Evolutionary conservation across 2,888 invertebrate genomes (phyloP), one percentile per base, ranked within the genome.

Genomic region (Himalopsyche tibetana): DNA sequence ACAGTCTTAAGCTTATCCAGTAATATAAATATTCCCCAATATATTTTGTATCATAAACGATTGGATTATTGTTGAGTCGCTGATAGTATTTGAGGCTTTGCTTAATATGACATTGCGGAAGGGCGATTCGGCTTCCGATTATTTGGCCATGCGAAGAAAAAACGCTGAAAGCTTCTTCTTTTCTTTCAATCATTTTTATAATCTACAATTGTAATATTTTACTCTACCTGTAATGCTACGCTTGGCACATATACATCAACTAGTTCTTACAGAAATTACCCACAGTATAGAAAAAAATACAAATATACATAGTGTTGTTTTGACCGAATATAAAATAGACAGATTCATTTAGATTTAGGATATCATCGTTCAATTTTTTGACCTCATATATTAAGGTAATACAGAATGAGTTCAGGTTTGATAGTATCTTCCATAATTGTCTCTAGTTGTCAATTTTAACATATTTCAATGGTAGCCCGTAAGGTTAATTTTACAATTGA

Each of bases 161-260:
- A 74, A 63, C 63, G 85, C 85, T 86, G 38, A 80, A 86, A 83
- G 85, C 85, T 86, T 86, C 42, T 80, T 80, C 5, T n/a, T 28
- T 63, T 74, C 74, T 36, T 74, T 74, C 74, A 36, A 74, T 38
- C 74, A 74, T 74, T 36, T 74, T 74, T 74, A 11, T 36, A 42
- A 82, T 82, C 82, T 12, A 74, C 15, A 12, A 28, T 55, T 82
- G 40, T 51, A 82, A 85, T 51, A 38, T 80, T 82, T 63, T 82
- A 82, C 63, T 82, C 19, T 86, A 83, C 74, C 87, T 87, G 86
- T 87, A 87, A 86, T 86, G 86, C 87, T 86, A 86, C 80, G 87
- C 87, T 87, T 87, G 86, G 86, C 82, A 86, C 87, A 74, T 80
- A 45, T 80, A 45, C 80, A 80, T 17, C 42, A 28, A 36, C n/a